Conservation (phyloP, 2,797 vertebrate species). For the Emys orbicularis region DNA sequence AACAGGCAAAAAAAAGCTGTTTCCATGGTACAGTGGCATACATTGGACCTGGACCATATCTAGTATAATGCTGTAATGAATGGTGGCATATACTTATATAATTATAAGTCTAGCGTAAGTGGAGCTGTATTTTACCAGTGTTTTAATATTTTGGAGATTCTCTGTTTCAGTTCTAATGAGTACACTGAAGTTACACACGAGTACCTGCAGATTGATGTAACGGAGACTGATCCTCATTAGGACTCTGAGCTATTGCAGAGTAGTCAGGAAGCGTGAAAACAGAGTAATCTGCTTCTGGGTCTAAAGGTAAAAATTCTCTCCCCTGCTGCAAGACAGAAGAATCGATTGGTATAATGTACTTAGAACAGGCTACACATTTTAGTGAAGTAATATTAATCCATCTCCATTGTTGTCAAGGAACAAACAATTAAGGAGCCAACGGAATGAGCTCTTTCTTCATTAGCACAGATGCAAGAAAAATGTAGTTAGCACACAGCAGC, state of each 20-base stretch:
- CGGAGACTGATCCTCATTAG: neutral
- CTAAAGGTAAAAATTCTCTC: constrained; percentile 42
- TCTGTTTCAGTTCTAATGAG: neutral
- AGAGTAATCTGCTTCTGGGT: constrained; percentile 22
- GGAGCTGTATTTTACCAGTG: neutral
- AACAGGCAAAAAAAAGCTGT: neutral
- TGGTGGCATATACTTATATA: neutral
- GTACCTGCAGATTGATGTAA: constrained; percentile 64
- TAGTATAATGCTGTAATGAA: neutral
- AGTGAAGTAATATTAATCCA: neutral
- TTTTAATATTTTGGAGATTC: neutral
- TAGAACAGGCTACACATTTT: neutral
- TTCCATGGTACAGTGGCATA: neutral
- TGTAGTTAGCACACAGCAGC: neutral
- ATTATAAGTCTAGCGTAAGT: neutral
- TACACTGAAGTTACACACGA: accelerated
- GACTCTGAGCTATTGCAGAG: neutral
- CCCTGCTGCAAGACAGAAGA: constrained; percentile 57
- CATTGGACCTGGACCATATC: accelerated
- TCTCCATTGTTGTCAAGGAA: accelerated
- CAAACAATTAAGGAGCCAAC: neutral
- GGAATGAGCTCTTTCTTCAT: neutral
- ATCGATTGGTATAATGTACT: neutral
- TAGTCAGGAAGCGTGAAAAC: neutral
- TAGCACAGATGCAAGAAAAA: neutral